Base-by-base conservation (phyloP, 2,888 invertebrate genomes). In the Cheilosia vernalis region DNA sequence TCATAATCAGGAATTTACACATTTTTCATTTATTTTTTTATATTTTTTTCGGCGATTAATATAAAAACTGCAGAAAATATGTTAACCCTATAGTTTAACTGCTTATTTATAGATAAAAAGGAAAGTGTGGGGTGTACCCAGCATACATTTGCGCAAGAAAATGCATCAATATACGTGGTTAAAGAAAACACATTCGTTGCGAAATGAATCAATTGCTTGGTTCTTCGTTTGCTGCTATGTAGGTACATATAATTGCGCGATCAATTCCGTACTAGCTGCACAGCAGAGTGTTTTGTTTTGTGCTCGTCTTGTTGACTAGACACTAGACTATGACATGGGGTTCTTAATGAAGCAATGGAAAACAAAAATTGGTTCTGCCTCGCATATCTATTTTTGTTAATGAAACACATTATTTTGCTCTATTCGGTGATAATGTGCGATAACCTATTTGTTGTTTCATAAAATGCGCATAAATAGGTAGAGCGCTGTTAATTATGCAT, bases 1-100 rank as follows among this genome's bases (percentile, higher is more conserved):
- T 85, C 85, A 85, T 84, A 80, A 47, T 81, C 72, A 77, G 72
- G 72, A 81, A 77, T 85, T 83, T 72, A 58, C 64, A 58, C 56
- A 76, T 61, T 72, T 85, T 74, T 53, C 13, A 15, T 24, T 21
- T 21, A 5, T 49, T 21, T 10, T 27, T 37, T 58, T 49, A 21
- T 1, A 21, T 49, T 27, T 53, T 56, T 67, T 67, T 79, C 37
- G 66, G 15, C 27, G 44, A 66, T 72, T 47, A 76, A 66, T 66
- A 49, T 49, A 42, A 30, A 70, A 79, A 67, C 30, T 37, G 19
- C 47, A 17, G 40, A 67, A 49, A 79, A 69, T 42, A 40, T 77
- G 21, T 37, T 58, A 63, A 63, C 61, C 44, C 30, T 69, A 47
- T 27, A 47, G 30, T 58, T n/a, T 47, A 47, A 49, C 58, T 56